phyloP scores from a whole-genome alignment of 2,797 vertebrate species.

The Danio aesculapii region DNA sequence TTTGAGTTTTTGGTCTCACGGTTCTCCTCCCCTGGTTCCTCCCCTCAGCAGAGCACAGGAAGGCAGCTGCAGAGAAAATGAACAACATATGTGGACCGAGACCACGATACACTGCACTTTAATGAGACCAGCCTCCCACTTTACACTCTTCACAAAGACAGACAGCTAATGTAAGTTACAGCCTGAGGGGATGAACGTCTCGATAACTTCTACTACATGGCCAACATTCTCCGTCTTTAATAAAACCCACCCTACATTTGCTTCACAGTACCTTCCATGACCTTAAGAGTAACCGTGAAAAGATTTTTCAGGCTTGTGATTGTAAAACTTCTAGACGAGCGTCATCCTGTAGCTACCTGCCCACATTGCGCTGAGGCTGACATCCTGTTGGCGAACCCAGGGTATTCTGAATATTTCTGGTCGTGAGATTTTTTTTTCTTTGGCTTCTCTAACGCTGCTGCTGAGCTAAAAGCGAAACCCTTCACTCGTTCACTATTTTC shows the following conservation, averaged over 20 bases:
- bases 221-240: conserved; percentile 12
- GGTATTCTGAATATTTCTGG: conserved; percentile 70
- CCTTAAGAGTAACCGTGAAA: neutral
- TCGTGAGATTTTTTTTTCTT: conserved; percentile 49
- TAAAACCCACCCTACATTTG: neutral
- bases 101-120: neutral
- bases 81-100: conserved; percentile 65
- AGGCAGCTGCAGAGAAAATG: conserved; percentile 65
- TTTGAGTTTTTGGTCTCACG: conserved; percentile 12
- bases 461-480: neutral
- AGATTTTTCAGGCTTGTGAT: neutral
- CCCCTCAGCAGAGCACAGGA: conserved; percentile 48
- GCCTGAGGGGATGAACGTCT: neutral
- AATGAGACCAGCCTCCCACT: conserved; percentile 35
- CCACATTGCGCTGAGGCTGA: conserved; percentile 46
- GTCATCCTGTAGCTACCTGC: neutral
- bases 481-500: conserved; percentile 6
- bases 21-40: conserved; percentile 38
- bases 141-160: conserved; percentile 27
- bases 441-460: conserved; percentile 5
- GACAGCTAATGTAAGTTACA: neutral
- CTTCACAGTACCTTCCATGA: conserved; percentile 2
- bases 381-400: conserved; percentile 72
- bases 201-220: conserved; percentile 9
- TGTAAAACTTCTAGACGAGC: neutral